phyloP scores from a whole-genome alignment of 2,797 vertebrate species.

The Scolopax bukidnonensis region DNA sequence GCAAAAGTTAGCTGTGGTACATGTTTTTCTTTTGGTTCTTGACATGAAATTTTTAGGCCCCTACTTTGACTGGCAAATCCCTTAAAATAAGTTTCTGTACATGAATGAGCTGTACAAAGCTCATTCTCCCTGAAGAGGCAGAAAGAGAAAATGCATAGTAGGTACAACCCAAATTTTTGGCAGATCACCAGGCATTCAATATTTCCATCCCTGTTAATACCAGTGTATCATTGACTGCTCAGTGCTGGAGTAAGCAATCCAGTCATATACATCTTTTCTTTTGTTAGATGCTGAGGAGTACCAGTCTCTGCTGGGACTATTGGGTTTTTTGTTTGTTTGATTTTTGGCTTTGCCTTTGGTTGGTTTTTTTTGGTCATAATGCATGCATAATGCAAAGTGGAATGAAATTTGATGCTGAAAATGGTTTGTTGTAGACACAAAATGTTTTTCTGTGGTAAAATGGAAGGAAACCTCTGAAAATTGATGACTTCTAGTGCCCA shows the following conservation, averaged over 20 bases:
- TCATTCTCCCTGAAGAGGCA: neutral
- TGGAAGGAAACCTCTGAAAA: neutral
- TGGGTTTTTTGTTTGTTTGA: neutral
- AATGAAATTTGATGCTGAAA: slow-evolving; percentile 17
- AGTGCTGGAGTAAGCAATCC: neutral
- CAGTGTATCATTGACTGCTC: neutral
- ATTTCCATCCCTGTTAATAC: slow-evolving; percentile 24
- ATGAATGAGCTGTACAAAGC: neutral
- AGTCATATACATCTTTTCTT: neutral
- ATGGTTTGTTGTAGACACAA: neutral
- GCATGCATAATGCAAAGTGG: neutral
- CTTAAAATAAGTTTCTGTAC: neutral
- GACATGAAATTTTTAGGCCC: neutral
- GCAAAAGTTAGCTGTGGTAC: neutral
- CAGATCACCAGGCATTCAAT: neutral
- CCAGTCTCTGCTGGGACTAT: neutral
- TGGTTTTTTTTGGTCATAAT: neutral
- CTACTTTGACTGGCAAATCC: neutral
- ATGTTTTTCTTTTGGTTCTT: neutral
- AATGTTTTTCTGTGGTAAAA: neutral
- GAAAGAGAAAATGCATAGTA: neutral
- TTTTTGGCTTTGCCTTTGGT: neutral
- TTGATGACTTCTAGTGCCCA: neutral
- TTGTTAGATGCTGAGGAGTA: neutral
- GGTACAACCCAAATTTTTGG: neutral